Evolutionary conservation across 2,113 vertebrate species (phyloP).

Genomic region (Melanostigma gelatinosum): DNA sequence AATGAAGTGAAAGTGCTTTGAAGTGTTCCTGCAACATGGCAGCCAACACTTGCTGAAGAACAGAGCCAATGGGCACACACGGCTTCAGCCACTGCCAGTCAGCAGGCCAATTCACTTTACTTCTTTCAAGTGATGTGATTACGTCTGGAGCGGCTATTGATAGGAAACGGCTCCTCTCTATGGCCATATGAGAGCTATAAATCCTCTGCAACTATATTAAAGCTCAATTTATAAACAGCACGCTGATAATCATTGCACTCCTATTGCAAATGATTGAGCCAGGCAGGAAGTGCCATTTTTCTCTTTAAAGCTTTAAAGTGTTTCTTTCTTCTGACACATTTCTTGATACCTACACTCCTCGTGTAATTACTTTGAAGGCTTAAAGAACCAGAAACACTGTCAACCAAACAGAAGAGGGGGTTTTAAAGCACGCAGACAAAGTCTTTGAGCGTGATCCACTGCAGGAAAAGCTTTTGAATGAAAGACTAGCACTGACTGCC

Average conservation of each 20-base stretch:
- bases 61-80: constrained; percentile 50
- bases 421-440: constrained; percentile 1
- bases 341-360: constrained; percentile 30
- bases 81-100: constrained; percentile 56
- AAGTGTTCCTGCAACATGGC: constrained; percentile 39
- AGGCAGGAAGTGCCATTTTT: constrained; percentile 33
- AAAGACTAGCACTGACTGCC: constrained; percentile 20
- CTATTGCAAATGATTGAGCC: constrained; percentile 40
- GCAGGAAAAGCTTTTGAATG: constrained; percentile 31
- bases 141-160: constrained; percentile 68
- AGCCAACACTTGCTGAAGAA: constrained; percentile 43
- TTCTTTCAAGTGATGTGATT: constrained; percentile 64
- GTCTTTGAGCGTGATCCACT: constrained; percentile 3
- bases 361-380: constrained; percentile 24
- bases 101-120: constrained; percentile 59
- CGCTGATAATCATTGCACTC: constrained; percentile 58
- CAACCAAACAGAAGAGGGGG: constrained; percentile 18
- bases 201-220: constrained; percentile 68
- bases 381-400: constrained; percentile 21
- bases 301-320: constrained; percentile 27
- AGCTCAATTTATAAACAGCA: constrained; percentile 58
- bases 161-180: constrained; percentile 49
- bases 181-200: constrained; percentile 61
- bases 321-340: constrained; percentile 43
- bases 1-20: constrained; percentile 44